Evolutionary conservation across 2,113 vertebrate species (phyloP).

Genomic region (Callorhinus ursinus): DNA sequence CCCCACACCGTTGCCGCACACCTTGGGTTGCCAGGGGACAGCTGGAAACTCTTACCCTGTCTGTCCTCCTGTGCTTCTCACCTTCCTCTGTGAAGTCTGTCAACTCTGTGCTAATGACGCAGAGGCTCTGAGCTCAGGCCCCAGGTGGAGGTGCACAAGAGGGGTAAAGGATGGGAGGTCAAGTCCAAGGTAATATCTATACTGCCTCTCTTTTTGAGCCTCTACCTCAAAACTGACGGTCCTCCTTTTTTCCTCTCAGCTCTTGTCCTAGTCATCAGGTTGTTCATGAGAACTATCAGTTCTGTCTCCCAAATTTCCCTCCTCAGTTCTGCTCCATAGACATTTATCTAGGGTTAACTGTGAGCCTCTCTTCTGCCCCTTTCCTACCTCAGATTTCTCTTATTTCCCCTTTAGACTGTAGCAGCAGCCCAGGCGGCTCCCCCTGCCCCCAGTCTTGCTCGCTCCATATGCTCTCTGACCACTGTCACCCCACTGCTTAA

Average conservation of each 20-base stretch:
- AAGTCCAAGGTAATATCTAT: neutral
- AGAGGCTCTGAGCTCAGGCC: conserved; percentile 26
- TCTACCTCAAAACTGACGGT: neutral
- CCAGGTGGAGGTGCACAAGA: neutral
- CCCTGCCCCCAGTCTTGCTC: neutral
- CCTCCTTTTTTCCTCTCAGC: neutral
- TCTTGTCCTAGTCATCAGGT: neutral
- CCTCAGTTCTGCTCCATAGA: neutral
- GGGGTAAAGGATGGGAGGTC: neutral
- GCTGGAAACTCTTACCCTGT: neutral
- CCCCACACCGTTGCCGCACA: neutral
- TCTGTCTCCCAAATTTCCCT: neutral
- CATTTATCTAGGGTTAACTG: neutral
- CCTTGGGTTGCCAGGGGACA: conserved; percentile 64
- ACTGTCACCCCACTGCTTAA: neutral
- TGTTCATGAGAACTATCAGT: neutral
- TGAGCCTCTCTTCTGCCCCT: neutral
- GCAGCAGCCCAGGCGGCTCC: neutral
- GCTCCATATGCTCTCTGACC: neutral
- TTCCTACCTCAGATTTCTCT: neutral
- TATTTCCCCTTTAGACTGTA: neutral
- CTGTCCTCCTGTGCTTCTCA: conserved; percentile 30
- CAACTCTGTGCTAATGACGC: conserved; percentile 48
- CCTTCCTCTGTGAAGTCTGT: conserved; percentile 70
- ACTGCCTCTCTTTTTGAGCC: neutral